These are phyloP conservation scores for Octopus bimaculoides DNA, from an alignment of 1,140 invertebrate genomes.

Conservation along the genomic window DNA sequence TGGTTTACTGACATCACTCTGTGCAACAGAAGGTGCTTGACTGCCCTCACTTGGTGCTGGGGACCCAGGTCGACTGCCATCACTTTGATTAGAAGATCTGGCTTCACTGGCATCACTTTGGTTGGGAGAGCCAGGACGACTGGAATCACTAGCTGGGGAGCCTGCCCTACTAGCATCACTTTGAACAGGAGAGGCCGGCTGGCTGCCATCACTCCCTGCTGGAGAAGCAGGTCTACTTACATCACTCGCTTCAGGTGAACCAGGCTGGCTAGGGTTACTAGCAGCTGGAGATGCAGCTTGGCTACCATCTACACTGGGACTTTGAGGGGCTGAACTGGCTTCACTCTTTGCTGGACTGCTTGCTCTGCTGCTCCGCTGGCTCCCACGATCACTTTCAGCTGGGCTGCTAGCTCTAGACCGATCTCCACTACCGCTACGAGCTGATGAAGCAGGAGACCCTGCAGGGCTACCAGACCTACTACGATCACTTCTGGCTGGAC, in stretches of 20 bases:
- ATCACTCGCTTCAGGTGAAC: constrained; percentile 24
- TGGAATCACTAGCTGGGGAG: constrained; percentile 15
- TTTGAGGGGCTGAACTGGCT: background rate
- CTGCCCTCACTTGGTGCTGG: constrained; percentile 7
- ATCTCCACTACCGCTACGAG: constrained; percentile 10
- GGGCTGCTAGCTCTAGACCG: background rate
- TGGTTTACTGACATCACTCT: background rate
- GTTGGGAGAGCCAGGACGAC: background rate
- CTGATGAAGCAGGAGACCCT: constrained; percentile 18
- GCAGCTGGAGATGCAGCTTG: constrained; percentile 23
- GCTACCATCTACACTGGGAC: constrained; percentile 12
- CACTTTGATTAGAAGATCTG: background rate
- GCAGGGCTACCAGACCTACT: constrained; percentile 20
- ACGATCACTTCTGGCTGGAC: constrained; percentile 19
- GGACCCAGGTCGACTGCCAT: background rate
- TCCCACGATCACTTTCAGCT: constrained; percentile 20
- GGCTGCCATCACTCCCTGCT: constrained; percentile 17
- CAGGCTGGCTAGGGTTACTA: constrained; percentile 20
- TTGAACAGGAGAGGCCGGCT: background rate
- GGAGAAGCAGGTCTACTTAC: constrained; percentile 19
- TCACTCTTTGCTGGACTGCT: constrained; percentile 20
- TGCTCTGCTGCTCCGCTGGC: constrained; percentile 14
- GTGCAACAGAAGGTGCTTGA: background rate
- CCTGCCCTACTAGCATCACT: constrained; percentile 20
- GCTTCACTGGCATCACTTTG: background rate